Conservation (phyloP, 2,113 vertebrate species). For the Carassius carassius region DNA sequence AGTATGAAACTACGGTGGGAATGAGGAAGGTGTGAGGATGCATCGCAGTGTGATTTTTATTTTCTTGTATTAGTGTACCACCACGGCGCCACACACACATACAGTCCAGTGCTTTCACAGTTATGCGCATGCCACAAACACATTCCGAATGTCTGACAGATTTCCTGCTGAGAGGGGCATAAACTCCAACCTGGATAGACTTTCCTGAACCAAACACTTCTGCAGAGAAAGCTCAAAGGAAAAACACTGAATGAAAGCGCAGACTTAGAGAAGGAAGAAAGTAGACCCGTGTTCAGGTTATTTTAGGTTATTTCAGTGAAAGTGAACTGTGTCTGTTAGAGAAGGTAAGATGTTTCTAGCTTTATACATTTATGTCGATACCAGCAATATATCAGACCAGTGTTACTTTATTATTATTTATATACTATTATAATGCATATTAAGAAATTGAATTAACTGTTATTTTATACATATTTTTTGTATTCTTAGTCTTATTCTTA, state of each 20-base stretch:
- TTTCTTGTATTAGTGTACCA: conserved; percentile 75
- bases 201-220: conserved; percentile 25
- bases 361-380: not conserved
- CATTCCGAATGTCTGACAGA: conserved; percentile 32
- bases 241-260: conserved; percentile 1
- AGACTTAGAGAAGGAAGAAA: not conserved
- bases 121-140: conserved; percentile 41
- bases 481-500: too few species aligned
- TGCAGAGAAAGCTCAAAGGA: conserved; percentile 27
- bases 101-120: conserved; percentile 40
- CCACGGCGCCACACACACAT: conserved; percentile 50
- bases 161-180: conserved; percentile 38
- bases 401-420: not conserved
- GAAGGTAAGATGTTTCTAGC: not conserved
- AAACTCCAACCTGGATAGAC: conserved; percentile 43
- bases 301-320: not conserved
- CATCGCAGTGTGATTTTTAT: conserved; percentile 71
- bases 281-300: not conserved
- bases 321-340: not conserved
- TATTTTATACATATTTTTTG: not conserved
- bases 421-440: not conserved
- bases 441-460: not conserved
- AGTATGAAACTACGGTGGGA: conserved; percentile 69
- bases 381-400: not conserved
- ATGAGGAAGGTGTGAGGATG: conserved; percentile 80